phyloP scores from a whole-genome alignment of 2,113 vertebrate genomes.

The Tretioscincus oriximinensis region DNA sequence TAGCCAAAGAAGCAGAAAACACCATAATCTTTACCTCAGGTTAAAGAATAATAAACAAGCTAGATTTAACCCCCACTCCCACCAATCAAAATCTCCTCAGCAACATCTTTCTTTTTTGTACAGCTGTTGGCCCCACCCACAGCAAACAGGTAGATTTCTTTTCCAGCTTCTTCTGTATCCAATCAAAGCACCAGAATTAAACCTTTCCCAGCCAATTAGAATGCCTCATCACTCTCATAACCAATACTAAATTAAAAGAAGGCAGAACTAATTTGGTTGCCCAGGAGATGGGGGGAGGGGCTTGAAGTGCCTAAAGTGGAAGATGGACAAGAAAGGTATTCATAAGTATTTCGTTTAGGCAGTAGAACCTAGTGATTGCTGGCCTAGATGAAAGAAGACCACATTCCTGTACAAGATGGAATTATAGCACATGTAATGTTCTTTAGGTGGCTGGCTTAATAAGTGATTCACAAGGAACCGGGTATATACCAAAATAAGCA shows the following conservation, averaged over 20 bases:
- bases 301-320: neutral
- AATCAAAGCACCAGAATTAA: neutral
- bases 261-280: neutral
- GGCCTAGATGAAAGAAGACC: no score
- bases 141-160: neutral
- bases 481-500: neutral
- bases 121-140: neutral
- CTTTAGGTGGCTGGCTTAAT: neutral
- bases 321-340: neutral
- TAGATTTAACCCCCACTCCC: no score
- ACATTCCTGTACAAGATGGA: no score
- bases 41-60: neutral
- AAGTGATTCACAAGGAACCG: neutral
- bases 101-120: neutral
- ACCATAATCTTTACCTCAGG: slow-evolving; percentile 22
- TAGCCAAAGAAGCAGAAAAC: neutral
- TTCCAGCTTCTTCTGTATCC: neutral
- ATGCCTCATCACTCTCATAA: neutral
- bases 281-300: neutral
- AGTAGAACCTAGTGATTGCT: neutral
- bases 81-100: slow-evolving; percentile 23
- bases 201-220: slow-evolving; percentile 14
- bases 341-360: neutral
- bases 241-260: no score
- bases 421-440: no score